Percentiles rank a stretch among this genome's conserved stretches.
phyloP scores from a whole-genome alignment of 2,113 vertebrate genomes.

The Upupa epops region DNA sequence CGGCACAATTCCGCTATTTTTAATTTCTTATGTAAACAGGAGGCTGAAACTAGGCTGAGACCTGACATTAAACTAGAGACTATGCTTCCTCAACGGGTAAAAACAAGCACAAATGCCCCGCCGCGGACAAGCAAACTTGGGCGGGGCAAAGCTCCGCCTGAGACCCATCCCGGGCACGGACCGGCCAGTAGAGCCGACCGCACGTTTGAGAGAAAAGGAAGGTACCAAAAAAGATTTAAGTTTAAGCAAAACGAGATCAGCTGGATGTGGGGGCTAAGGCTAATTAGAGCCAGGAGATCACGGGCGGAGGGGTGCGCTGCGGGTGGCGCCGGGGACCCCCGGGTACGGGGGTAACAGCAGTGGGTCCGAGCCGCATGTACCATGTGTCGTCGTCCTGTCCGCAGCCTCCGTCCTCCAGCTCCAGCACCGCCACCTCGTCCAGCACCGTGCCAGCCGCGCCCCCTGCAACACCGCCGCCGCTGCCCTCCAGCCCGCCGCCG shows the following conservation, averaged over 20 bases:
- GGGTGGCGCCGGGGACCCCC: background rate
- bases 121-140: background rate
- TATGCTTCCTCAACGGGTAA: background rate
- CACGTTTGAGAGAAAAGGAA: background rate
- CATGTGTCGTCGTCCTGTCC: slow-evolving; percentile 86
- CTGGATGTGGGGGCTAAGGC: background rate
- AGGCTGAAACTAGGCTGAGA: slow-evolving; percentile 21
- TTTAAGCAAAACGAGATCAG: background rate
- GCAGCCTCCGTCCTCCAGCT: slow-evolving; percentile 78
- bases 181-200: too few species aligned
- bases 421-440: slow-evolving; percentile 90
- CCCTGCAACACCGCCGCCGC: background rate
- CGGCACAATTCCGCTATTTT: slow-evolving; percentile 6
- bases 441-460: slow-evolving; percentile 69
- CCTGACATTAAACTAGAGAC: background rate
- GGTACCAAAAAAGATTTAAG: background rate
- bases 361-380: slow-evolving; percentile 61
- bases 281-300: background rate
- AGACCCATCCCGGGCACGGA: background rate
- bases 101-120: fast-evolving
- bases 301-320: background rate
- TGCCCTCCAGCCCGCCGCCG: slow-evolving; percentile 51
- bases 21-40: slow-evolving; percentile 50
- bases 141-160: background rate
- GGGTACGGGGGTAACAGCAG: background rate